Evolutionary conservation across 2,797 vertebrate genomes (phyloP).

Genomic region (Antennarius maculatus): DNA sequence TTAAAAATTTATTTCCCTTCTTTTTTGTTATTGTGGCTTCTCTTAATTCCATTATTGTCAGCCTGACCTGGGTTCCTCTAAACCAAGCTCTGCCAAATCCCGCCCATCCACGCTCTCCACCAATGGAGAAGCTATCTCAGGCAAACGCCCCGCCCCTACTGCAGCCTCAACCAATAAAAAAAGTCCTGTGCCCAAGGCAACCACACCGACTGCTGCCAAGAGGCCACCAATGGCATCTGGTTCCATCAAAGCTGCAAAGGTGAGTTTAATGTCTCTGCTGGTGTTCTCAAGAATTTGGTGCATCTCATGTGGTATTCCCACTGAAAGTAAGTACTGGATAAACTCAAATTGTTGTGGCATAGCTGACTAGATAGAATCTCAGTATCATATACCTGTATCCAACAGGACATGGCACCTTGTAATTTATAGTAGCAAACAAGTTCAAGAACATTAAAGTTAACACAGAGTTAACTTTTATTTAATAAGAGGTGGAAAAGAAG

Average conservation of each 20-base stretch:
- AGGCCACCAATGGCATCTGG: slow-evolving; percentile 74
- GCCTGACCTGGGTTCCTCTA: slow-evolving; percentile 83
- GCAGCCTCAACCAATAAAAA: slow-evolving; percentile 87
- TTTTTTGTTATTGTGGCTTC: slow-evolving; percentile 40
- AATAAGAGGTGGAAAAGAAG: no score
- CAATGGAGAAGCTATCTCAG: slow-evolving; percentile 76
- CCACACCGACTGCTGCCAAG: slow-evolving; percentile 82
- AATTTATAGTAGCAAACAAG: no score
- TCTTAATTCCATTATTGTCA: slow-evolving; percentile 75
- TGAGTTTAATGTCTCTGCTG: slow-evolving; percentile 72
- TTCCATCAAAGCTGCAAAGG: slow-evolving; percentile 85
- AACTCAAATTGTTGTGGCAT: no score
- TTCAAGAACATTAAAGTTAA: no score
- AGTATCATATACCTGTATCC: no score
- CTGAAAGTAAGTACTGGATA: neutral
- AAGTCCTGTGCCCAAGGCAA: slow-evolving; percentile 77
- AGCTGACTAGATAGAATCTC: no score
- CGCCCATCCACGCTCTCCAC: slow-evolving; percentile 80
- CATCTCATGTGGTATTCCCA: no score
- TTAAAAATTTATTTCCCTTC: neutral
- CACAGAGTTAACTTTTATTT: no score
- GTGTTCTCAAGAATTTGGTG: neutral
- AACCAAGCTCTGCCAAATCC: slow-evolving; percentile 86
- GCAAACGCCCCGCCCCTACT: slow-evolving; percentile 84
- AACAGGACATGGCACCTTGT: no score